Conservation (phyloP, 2,113 vertebrate genomes). For the Notothenia rossii region DNA sequence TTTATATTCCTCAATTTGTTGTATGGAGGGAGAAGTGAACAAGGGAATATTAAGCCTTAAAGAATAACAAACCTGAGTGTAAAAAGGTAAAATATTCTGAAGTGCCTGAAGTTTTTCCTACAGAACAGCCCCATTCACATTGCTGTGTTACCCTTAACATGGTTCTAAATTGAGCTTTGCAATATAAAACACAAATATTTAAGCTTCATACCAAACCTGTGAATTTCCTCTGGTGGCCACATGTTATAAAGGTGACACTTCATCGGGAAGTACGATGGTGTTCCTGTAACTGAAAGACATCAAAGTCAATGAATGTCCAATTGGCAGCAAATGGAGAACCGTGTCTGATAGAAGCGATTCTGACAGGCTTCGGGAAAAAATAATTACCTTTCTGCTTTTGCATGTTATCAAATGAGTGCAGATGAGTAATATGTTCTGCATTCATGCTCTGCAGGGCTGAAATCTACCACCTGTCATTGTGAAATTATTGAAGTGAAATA, state of each 20-base stretch:
- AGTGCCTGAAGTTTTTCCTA: no score
- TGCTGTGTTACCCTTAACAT: no score
- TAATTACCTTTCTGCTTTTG: conserved; percentile 43
- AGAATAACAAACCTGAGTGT: no score
- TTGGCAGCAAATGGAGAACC: conserved; percentile 15
- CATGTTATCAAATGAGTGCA: conserved; percentile 9
- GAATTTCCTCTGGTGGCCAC: conserved; percentile 82
- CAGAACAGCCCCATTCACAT: no score
- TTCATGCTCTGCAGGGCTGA: conserved; percentile 24
- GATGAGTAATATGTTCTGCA: conserved; percentile 28
- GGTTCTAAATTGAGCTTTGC: no score
- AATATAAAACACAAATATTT: no score
- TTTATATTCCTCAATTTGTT: no score
- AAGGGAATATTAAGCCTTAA: no score
- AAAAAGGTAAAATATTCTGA: no score
- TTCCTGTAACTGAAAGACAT: conserved; percentile 75
- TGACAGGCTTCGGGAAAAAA: conserved; percentile 31
- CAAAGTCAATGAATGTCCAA: conserved; percentile 19
- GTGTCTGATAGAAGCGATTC: conserved; percentile 22
- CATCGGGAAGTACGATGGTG: conserved; percentile 89
- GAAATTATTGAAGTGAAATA: conserved; percentile 26
- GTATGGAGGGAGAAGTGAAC: no score
- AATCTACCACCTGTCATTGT: conserved; percentile 29
- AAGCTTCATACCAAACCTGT: background rate
- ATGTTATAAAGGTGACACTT: conserved; percentile 83